Base-by-base conservation (phyloP, 2,797 vertebrate genomes). In the Rhynchonycteris naso region DNA sequence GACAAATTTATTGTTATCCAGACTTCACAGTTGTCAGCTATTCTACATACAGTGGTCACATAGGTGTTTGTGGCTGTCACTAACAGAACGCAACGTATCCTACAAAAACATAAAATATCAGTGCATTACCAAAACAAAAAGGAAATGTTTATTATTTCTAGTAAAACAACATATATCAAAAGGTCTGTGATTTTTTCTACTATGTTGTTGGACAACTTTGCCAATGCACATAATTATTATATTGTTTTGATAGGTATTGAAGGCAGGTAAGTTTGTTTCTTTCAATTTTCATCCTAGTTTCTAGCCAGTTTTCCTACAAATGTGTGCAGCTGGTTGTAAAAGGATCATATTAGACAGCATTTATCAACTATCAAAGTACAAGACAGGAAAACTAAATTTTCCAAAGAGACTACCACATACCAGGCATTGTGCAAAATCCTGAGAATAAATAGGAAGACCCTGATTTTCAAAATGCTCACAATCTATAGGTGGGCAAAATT, bases 1-100 rank as follows among this genome's bases (percentile, higher is more conserved):
- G 91, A 81, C 82, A 74, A 97, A 97, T 96, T 87, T 94, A 95
- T 93, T 93, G 83, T 91, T 94, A 92, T 95, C 65, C 72, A n/a
- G 58, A 91, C 86, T 93, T 95, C 94, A 96, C 75, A 89, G 88
- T 54, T 89, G 71, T 95, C 92, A 93, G 69, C 35, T 78, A 0
- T 94, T 94, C 75, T 91, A 88, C 71, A 74, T 79, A 80, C 66
- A 87, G 22, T 95, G 94, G 95, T 91, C 94, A 97, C 69, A 84
- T 1, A 90, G 52, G 35, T 0, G 2, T n/a, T 82, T 78, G 74
- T 54, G 87, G 47, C 71, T 97, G 91, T 90, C 95, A 96, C 69
- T 71, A 82, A 80, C 30, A 75, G 83, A 92, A 88, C 43, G 59
- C 19, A 1, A 78, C 56, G n/a, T 75, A 24, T 90, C 81, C 43